Percentiles rank a stretch among this genome's conserved stretches.
These are phyloP conservation scores for Novumbra hubbsi DNA, from an alignment of 2,797 vertebrate genomes.

Conservation along the genomic window DNA sequence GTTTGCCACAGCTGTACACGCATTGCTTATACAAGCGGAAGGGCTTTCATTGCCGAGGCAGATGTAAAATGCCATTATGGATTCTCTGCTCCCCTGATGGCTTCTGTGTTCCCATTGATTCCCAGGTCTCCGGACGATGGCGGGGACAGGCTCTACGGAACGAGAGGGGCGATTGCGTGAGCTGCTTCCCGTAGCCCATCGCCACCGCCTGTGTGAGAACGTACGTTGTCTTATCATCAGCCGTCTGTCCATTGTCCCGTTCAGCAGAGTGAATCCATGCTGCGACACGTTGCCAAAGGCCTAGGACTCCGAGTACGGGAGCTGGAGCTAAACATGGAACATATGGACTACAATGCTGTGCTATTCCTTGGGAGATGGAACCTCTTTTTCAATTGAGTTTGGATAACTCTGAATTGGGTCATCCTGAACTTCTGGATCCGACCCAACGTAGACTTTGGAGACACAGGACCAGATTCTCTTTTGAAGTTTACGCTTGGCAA, in stretches of 20 bases:
- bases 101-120: constrained; percentile 29
- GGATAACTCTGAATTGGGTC: constrained; percentile 60
- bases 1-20: neutral
- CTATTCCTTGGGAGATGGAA: constrained; percentile 50
- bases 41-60: neutral
- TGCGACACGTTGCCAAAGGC: constrained; percentile 16
- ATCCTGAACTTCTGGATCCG: constrained; percentile 58
- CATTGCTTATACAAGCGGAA: constrained; percentile 18
- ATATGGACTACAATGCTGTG: constrained; percentile 1
- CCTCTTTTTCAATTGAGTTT: constrained; percentile 60
- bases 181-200: constrained; percentile 69
- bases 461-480: constrained; percentile 7
- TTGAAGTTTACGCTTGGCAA: constrained; percentile 64
- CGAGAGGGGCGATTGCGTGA: constrained; percentile 65
- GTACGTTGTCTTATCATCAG: constrained; percentile 59
- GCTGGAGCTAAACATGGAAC: neutral
- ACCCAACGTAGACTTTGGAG: neutral
- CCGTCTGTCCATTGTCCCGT: constrained; percentile 58
- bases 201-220: constrained; percentile 66
- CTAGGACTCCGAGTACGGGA: constrained; percentile 2
- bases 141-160: constrained; percentile 71
- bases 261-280: constrained; percentile 45
- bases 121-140: constrained; percentile 92
- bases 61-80: constrained; percentile 51
- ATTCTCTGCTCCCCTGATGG: constrained; percentile 33